These are phyloP conservation scores for Galleria mellonella DNA, from an alignment of 1,140 invertebrate species.

Conservation along the genomic window DNA sequence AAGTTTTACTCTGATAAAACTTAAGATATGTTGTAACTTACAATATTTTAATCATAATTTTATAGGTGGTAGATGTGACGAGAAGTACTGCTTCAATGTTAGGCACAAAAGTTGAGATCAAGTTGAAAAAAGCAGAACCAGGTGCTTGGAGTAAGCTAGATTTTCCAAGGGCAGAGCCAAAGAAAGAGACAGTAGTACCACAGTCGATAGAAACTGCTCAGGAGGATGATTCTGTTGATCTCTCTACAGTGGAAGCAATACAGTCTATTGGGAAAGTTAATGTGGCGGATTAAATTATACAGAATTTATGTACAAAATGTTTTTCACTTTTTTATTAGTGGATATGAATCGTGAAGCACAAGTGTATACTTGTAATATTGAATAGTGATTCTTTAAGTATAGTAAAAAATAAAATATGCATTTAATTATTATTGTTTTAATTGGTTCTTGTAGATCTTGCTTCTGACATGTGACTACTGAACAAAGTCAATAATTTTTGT, in stretches of 20 bases:
- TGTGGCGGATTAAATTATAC: constrained; percentile 32
- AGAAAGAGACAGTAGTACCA: constrained; percentile 31
- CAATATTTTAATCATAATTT: constrained; percentile 1
- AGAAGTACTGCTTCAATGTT: constrained; percentile 86
- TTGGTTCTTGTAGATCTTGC: constrained; percentile 1
- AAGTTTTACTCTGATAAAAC: too few relatives aligned
- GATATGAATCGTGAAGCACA: not conserved
- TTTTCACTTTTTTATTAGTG: not conserved
- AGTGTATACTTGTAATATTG: constrained; percentile 1
- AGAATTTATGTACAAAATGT: not conserved
- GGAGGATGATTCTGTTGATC: constrained; percentile 71
- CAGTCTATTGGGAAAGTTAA: constrained; percentile 57
- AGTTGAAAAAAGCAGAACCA: constrained; percentile 89
- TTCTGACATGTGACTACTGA: too few relatives aligned
- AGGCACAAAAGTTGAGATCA: constrained; percentile 97
- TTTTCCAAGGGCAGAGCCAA: constrained; percentile 72
- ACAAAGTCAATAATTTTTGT: too few relatives aligned
- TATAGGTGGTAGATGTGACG: constrained; percentile 81
- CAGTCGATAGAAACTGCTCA: constrained; percentile 19
- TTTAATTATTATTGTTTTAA: constrained; percentile 9
- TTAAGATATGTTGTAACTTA: too few relatives aligned
- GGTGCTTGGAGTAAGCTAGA: constrained; percentile 88
- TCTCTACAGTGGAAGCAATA: constrained; percentile 63
- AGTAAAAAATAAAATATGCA: constrained; percentile 16
- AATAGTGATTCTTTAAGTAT: too few relatives aligned